Evolutionary conservation across 2,113 vertebrate species (phyloP), one percentile per base, ranked within the genome.

Genomic region (human): DNA sequence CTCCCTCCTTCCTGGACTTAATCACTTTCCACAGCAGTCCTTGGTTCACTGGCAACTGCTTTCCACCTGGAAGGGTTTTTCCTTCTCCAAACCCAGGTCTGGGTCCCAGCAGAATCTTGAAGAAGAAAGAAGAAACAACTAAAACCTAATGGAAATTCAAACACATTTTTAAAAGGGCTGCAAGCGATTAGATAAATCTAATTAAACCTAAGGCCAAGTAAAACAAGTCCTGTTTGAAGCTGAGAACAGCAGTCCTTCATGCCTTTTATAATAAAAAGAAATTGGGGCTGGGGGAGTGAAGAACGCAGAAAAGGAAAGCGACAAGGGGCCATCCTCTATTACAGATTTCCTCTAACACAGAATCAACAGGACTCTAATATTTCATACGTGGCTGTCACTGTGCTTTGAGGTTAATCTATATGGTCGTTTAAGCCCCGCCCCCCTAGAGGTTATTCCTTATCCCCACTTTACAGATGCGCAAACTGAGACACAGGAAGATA

Each of bases 91-190:
- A 52, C 84, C 85, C 43, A n/a, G 87, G 45, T 40, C 68, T 40
- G 90, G n/a, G 55, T 64, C 73, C 48, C 90, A 23, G 57, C 61
- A 25, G 4, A 30, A 73, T 66, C 82, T 80, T 9, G 13, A 78
- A 82, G 83, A 97, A 80, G 40, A 73, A 91, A 61, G 61, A 32
- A 94, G 90, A 25, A 97, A 83, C 32, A 10, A 68, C 48, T 35
- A 73, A 89, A 92, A 85, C 50, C 66, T 25, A 55, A 25, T 66
- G 79, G 93, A 93, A 97, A 96, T 22, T 52, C 96, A 92, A 94
- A 97, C 80, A 84, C 73, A 64, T 20, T 17, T 35, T 57, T 85
- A 95, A 89, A 70, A 87, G 57, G 68, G 45, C 86, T 73, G 45
- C 48, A 10, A 68, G 81, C 14, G 72, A 94, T 92, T 81, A 85